Evolutionary conservation across 1,140 invertebrate genomes (phyloP).

Genomic region (Lanistes nyassanus): DNA sequence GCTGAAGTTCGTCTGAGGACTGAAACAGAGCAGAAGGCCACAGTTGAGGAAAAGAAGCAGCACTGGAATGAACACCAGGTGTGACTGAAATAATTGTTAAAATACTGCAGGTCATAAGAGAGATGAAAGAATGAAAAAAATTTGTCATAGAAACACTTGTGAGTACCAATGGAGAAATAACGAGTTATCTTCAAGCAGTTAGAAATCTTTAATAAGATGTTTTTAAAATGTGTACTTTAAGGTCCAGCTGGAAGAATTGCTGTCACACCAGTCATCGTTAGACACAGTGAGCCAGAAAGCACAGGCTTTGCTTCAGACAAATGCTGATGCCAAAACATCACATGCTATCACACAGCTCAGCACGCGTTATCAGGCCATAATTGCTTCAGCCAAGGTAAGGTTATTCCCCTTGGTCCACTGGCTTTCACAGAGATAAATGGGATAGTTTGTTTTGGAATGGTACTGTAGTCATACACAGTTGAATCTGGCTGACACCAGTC

Average conservation of each 20-base stretch:
- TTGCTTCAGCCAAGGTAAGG: constrained; percentile 83
- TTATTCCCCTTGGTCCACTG: background rate
- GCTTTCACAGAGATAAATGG: too few relatives aligned
- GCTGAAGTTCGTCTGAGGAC: constrained; percentile 90
- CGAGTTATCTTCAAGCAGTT: too few relatives aligned
- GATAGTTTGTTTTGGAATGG: too few relatives aligned
- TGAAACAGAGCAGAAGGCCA: constrained; percentile 89
- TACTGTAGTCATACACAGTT: too few relatives aligned
- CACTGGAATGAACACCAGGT: constrained; percentile 73
- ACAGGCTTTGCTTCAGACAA: constrained; percentile 61
- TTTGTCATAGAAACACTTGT: too few relatives aligned
- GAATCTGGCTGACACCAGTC: too few relatives aligned
- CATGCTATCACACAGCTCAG: constrained; percentile 90
- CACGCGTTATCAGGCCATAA: constrained; percentile 88
- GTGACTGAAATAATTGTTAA: constrained; percentile 4
- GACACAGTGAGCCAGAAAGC: constrained; percentile 62
- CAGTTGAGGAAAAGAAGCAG: constrained; percentile 91
- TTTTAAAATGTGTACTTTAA: constrained; percentile 25
- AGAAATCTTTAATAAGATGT: background rate
- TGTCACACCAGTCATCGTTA: constrained; percentile 55
- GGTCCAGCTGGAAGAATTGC: constrained; percentile 55
- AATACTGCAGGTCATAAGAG: background rate
- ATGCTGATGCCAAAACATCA: constrained; percentile 85
- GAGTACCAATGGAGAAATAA: too few relatives aligned
- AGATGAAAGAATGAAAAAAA: background rate